Evolutionary conservation across 2,797 vertebrate genomes (phyloP), one percentile per base, ranked within the genome.

Genomic region (Chelidonichthys spinosus): DNA sequence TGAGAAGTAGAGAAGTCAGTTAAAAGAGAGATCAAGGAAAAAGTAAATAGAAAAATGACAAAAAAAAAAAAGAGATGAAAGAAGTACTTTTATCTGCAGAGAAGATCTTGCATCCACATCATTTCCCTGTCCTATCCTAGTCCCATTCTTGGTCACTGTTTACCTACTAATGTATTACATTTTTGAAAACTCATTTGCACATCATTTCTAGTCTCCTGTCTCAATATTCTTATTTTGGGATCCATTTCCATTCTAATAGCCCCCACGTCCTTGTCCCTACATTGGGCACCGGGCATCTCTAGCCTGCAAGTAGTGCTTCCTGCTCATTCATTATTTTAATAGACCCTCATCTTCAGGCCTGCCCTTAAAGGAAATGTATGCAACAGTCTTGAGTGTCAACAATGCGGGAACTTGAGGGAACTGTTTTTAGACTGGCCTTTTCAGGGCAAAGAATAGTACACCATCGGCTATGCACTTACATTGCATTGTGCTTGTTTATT

Each of bases 21-120:
- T 55, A 69, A 84, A 69, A 73, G 60, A 69, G 49, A 79, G 69
- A 77, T 82, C 47, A 66, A 76, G 49, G 33, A 44, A 71, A 63
- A 78, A 40, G 10, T 32, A 49, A 68, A 17, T 47, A 36, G n/a
- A 56, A 71, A 60, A 73, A 37, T 42, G 36, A 64, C 9, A 44
- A n/a, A 8, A 56, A 50, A 8, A 56, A 50, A 43, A 40, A n/a
- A 39, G 37, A 75, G 56, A 84, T 82, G 61, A 76, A 78, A 82
- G 56, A 65, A 72, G 53, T 59, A 7, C 52, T n/a, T 70, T 68
- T 42, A 44, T 63, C 18, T 61, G 65, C 35, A 32, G 14, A 59
- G 17, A 61, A 55, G 56, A 5, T 36, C 1, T 53, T 40, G 32
- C 10, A 15, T 69, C 18, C 32, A 42, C 17, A 49, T 52, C 25